phyloP scores from a whole-genome alignment of 1,140 invertebrate genomes.

The Drosophila mauritiana region DNA sequence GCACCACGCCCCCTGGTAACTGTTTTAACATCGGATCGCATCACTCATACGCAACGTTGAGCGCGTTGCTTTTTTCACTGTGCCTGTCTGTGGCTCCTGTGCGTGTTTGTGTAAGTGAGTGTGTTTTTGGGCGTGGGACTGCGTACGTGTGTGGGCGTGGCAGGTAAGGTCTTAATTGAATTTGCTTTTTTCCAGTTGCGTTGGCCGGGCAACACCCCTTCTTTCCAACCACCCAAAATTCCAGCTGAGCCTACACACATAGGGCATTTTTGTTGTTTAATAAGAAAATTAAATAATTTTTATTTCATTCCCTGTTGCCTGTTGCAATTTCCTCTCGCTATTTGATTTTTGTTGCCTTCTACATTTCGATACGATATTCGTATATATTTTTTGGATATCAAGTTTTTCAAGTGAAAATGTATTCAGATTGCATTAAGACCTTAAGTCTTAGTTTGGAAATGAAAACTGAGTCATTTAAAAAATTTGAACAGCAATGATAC shows the following conservation, averaged over 20 bases:
- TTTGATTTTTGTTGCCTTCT: background rate
- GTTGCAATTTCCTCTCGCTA: conserved; percentile 9
- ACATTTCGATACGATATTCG: background rate
- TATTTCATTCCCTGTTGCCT: conserved; percentile 32
- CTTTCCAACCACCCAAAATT: background rate
- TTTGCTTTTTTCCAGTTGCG: conserved; percentile 49
- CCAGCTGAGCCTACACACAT: conserved; percentile 6
- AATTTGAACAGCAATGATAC: background rate
- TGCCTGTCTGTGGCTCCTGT: background rate
- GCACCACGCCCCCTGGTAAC: background rate
- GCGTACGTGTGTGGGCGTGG: conserved; percentile 28
- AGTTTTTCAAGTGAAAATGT: background rate
- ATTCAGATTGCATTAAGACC: background rate
- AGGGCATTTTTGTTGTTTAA: conserved; percentile 9
- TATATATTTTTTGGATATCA: background rate
- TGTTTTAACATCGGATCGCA: conserved; percentile 35
- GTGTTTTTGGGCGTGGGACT: conserved; percentile 1
- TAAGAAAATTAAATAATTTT: conserved; percentile 36
- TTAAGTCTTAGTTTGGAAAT: background rate
- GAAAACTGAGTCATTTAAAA: background rate
- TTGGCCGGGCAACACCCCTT: conserved; percentile 55
- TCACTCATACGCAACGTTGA: conserved; percentile 66
- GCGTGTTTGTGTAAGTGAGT: background rate
- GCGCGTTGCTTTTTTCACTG: conserved; percentile 33
- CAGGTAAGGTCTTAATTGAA: conserved; percentile 74